Base-by-base conservation (phyloP, 1,140 invertebrate species). In the Euglossa dilemma region DNA sequence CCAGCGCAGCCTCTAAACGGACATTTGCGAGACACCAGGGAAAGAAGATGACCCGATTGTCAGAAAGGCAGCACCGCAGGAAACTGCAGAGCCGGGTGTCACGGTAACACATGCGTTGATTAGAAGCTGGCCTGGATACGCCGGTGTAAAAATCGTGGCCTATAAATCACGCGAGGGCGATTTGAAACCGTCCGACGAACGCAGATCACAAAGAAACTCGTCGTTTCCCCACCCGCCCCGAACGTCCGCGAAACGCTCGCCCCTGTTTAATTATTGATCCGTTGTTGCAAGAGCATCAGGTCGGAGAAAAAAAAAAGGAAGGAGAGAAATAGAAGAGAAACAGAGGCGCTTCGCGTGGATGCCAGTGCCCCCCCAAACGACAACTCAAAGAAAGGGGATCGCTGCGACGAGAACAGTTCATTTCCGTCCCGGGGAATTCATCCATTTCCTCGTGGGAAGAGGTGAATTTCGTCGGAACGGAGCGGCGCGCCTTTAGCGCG, bases 391-490 rank as follows among this genome's bases (percentile, higher is more conserved):
- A 56, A 75, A 36, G 20, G 23, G 52, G 45, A 69, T 69, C 28
- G 63, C 47, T 43, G 23, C 80, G 45, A n/a, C 8, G 25, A 69
- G 64, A 82, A 76, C 63, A 67, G 73, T 82, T 76, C 63, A 69
- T 82, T 69, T 64, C 61, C 72, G 25, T 64, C 43, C 12, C 11
- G n/a, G 28, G 70, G 36, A 80, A 64, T 80, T 80, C 59, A 74
- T 74, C 79, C 79, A 45, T 64, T 64, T 64, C 50, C 79, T 59
- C 70, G 3, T 3, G 57, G 79, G 70, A 25, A 23, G 43, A 59
- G 52, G 47, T 20, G 57, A 80, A 74, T 80, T 80, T 56, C 79
- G 79, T 64, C 57, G 79, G 56, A 73, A 80, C 59, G 79, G 16
- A 12, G 25, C n/a, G n/a, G 36, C 59, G 23, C 57, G 36, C 59